phyloP scores from a whole-genome alignment of 2,888 invertebrate species.

The Dicranocentrus wangi region DNA sequence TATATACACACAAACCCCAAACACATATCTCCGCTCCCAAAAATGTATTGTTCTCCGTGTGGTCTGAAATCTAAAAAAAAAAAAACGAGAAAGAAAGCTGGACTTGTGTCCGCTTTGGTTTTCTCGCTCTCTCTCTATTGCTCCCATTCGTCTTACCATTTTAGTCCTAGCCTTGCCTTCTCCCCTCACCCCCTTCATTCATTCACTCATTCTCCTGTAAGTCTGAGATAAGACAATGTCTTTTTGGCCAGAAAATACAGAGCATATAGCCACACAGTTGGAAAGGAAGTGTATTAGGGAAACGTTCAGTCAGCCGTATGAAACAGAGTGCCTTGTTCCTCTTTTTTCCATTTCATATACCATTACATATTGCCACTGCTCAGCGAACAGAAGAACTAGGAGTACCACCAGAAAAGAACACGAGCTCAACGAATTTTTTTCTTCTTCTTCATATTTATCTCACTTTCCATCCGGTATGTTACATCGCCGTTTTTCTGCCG shows the following conservation, averaged over 20 bases:
- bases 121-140: too few relatives aligned
- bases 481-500: not conserved
- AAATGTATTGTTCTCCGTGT: too few relatives aligned
- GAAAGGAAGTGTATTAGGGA: slow-evolving; percentile 44
- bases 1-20: too few relatives aligned
- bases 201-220: slow-evolving; percentile 8
- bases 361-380: slow-evolving; percentile 14
- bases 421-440: slow-evolving; percentile 5
- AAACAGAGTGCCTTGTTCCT: slow-evolving; percentile 20
- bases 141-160: too few relatives aligned
- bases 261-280: not conserved
- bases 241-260: slow-evolving; percentile 20
- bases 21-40: too few relatives aligned
- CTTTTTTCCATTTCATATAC: slow-evolving; percentile 1
- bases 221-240: slow-evolving; percentile 30
- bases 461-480: slow-evolving; percentile 30
- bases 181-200: not conserved
- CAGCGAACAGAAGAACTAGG: not conserved
- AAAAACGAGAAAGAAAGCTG: too few relatives aligned
- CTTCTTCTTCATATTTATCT: slow-evolving; percentile 35
- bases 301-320: slow-evolving; percentile 30
- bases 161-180: too few relatives aligned
- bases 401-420: not conserved
- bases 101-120: too few relatives aligned
- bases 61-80: too few relatives aligned